phyloP scores from a whole-genome alignment of 2,888 invertebrate species.

The Drosophila meridionalis region DNA sequence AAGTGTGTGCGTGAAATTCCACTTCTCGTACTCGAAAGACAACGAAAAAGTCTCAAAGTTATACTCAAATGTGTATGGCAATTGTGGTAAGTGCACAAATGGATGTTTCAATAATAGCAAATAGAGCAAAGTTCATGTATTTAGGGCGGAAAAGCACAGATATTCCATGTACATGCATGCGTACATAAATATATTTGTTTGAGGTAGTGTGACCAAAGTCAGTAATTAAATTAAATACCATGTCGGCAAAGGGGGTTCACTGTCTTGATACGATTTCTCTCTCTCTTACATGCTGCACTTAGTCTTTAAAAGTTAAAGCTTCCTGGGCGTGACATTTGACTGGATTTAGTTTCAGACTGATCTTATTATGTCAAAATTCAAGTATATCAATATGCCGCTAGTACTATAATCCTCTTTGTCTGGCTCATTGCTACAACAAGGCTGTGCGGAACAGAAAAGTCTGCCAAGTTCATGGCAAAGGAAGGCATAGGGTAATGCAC shows the following conservation, averaged over 20 bases:
- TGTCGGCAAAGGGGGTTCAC: neutral
- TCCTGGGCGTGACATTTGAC: neutral
- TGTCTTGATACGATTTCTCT: neutral
- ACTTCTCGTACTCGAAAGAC: constrained; percentile 63
- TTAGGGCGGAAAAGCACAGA: neutral
- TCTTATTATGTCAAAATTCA: neutral
- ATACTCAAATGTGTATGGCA: constrained; percentile 92
- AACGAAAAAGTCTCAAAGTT: constrained; percentile 77
- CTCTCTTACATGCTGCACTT: neutral
- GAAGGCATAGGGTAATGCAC: neutral
- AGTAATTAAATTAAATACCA: constrained; percentile 7
- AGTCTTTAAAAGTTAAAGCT: neutral
- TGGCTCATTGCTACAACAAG: neutral
- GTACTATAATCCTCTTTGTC: neutral
- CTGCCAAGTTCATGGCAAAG: neutral
- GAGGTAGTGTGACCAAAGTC: constrained; percentile 6
- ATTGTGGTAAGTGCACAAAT: constrained; percentile 89
- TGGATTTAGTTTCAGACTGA: neutral
- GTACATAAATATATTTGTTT: neutral
- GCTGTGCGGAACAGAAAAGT: neutral
- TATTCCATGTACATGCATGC: neutral
- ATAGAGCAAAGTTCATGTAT: neutral
- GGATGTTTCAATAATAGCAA: neutral
- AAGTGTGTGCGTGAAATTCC: constrained; percentile 61
- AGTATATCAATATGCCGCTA: neutral